Percentiles rank a stretch among this genome's conserved stretches.
Conservation (phyloP, 2,113 vertebrate species). For the Ophiodon elongatus region DNA sequence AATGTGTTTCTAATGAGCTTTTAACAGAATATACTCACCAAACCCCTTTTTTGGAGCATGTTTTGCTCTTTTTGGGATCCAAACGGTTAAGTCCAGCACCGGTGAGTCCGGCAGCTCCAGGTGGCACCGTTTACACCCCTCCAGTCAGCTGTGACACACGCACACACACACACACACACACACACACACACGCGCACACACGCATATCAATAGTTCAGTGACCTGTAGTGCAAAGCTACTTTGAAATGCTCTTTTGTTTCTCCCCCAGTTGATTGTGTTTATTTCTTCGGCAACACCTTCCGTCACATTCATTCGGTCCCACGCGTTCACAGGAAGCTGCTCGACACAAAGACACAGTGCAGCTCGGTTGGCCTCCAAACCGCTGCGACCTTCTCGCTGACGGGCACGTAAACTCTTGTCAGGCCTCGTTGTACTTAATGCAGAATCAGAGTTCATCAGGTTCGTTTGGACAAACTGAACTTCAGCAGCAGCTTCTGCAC, state of each 20-base stretch:
- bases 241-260: conserved; percentile 7
- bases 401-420: conserved; percentile 3
- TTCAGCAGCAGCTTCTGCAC: not conserved
- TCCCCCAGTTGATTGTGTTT: not conserved
- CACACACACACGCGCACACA: not conserved
- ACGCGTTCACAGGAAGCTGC: conserved; percentile 22
- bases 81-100: conserved; percentile 15
- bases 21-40: not conserved
- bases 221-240: conserved; percentile 42
- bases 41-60: not conserved
- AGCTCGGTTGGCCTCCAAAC: not conserved
- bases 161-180: not conserved
- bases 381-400: conserved; percentile 15
- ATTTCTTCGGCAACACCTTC: conserved; percentile 11
- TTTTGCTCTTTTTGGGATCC: not conserved
- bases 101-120: conserved; percentile 23
- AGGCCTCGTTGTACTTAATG: not conserved
- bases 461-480: not conserved
- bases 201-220: conserved; percentile 18
- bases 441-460: conserved; percentile 8
- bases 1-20: not conserved
- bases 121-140: conserved; percentile 47
- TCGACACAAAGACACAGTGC: not conserved
- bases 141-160: conserved; percentile 39
- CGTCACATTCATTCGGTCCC: conserved; percentile 14